These are phyloP conservation scores for Tympanoctomys barrerae DNA, from an alignment of 2,797 vertebrate genomes.

Conservation along the genomic window DNA sequence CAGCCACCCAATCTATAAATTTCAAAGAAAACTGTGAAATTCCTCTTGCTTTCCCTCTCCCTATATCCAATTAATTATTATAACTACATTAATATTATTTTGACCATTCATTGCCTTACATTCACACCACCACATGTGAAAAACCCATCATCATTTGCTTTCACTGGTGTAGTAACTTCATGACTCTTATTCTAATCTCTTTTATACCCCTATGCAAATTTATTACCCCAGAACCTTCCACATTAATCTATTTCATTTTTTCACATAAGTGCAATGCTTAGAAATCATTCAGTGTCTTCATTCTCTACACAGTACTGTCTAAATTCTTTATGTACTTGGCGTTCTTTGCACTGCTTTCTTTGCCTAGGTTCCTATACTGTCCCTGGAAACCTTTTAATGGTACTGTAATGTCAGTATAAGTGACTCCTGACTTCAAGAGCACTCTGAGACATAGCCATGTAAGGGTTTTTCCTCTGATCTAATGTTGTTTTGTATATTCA, in stretches of 20 bases:
- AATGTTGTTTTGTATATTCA: neutral
- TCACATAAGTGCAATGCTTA: neutral
- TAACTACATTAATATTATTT: neutral
- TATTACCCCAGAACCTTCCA: neutral
- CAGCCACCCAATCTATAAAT: neutral
- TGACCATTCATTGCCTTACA: neutral
- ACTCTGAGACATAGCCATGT: neutral
- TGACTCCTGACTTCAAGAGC: neutral
- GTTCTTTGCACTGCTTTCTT: conserved; percentile 22
- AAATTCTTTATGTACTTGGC: neutral
- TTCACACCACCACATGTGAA: neutral
- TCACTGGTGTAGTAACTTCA: neutral
- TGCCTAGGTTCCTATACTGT: neutral
- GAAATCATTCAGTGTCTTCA: neutral
- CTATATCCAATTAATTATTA: neutral
- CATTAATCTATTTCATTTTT: neutral
- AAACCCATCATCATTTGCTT: conserved; percentile 2
- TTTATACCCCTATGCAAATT: neutral
- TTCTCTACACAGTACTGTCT: neutral
- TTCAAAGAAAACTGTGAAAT: neutral
- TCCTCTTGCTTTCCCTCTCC: neutral
- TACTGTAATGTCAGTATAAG: neutral
- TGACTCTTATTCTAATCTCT: neutral
- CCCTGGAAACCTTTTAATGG: neutral
- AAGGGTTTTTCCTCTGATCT: neutral